These are phyloP conservation scores for Pomatorhinus ruficollis DNA, from an alignment of 2,113 vertebrate species.

Conservation along the genomic window DNA sequence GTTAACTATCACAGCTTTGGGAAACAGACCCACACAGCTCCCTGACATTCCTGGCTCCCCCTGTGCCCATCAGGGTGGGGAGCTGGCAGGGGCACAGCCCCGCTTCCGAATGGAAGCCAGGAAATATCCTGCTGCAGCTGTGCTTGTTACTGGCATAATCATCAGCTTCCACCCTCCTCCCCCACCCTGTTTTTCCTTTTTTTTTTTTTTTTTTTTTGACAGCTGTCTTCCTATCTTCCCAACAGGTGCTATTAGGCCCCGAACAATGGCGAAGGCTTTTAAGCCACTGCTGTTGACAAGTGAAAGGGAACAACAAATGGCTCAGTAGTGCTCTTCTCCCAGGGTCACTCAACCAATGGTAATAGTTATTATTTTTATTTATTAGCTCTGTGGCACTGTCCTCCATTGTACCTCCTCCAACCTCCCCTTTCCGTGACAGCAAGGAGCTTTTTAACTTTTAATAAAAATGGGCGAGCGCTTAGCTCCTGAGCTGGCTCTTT, in stretches of 20 bases:
- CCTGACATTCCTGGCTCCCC: not conserved
- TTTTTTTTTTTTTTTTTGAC: constrained; percentile 52
- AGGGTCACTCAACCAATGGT: constrained; percentile 78
- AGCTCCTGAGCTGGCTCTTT: constrained; percentile 64
- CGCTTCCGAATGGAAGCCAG: not conserved
- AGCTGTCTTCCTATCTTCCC: constrained; percentile 86
- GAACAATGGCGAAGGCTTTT: constrained; percentile 90
- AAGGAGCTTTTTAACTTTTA: constrained; percentile 89
- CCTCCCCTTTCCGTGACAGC: constrained; percentile 75
- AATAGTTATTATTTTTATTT: constrained; percentile 92
- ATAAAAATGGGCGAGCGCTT: constrained; percentile 77
- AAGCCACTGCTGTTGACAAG: constrained; percentile 90
- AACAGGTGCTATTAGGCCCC: constrained; percentile 87
- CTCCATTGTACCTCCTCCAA: constrained; percentile 62
- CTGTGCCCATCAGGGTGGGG: not conserved
- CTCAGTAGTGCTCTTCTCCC: constrained; percentile 73
- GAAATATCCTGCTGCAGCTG: constrained; percentile 4
- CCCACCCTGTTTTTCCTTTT: not conserved
- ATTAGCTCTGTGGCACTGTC: constrained; percentile 85
- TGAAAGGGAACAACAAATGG: constrained; percentile 91
- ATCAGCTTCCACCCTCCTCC: not conserved
- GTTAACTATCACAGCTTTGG: not conserved
- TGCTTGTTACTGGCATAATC: constrained; percentile 24
- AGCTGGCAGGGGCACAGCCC: not conserved
- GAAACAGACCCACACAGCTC: not conserved